Percentiles rank a stretch among this genome's conserved stretches.
These are phyloP conservation scores for Aldabrachelys gigantea DNA, from an alignment of 2,113 vertebrate genomes.

Conservation along the genomic window DNA sequence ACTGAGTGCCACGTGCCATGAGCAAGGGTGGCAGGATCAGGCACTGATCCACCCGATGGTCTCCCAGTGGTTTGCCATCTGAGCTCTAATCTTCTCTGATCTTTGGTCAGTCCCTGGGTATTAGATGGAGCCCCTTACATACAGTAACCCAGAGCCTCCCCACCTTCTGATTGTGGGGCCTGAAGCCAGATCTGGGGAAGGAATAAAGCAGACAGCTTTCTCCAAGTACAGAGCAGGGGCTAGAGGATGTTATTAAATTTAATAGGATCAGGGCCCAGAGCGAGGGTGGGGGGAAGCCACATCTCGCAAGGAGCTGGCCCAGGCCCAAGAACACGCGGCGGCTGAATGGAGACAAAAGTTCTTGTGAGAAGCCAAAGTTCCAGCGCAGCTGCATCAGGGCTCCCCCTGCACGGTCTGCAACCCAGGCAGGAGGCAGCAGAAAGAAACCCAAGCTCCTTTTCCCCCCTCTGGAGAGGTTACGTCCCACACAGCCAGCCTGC, in stretches of 20 bases:
- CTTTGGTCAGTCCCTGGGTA: neutral
- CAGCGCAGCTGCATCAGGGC: neutral
- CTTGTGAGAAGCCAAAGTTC: constrained; percentile 6
- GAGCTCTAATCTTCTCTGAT: neutral
- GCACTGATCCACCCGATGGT: neutral
- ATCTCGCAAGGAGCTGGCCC: neutral
- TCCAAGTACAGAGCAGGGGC: neutral
- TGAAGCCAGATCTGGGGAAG: neutral
- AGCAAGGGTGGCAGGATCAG: neutral
- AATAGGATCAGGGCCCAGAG: neutral
- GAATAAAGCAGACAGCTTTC: neutral
- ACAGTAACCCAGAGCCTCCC: neutral
- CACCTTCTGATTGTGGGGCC: neutral
- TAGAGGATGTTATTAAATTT: neutral
- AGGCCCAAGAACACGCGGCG: neutral
- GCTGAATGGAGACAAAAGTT: constrained; percentile 39
- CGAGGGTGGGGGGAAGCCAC: neutral
- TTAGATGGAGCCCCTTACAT: neutral
- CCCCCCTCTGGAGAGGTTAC: constrained; percentile 36
- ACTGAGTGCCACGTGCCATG: neutral
- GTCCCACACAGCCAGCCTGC: constrained; percentile 13
- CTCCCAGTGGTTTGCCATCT: neutral
- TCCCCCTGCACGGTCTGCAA: neutral
- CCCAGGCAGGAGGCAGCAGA: neutral
- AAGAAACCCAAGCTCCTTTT: neutral